Evolutionary conservation across 2,113 vertebrate species (phyloP).

Genomic region (Pelecanoides urinatrix): DNA sequence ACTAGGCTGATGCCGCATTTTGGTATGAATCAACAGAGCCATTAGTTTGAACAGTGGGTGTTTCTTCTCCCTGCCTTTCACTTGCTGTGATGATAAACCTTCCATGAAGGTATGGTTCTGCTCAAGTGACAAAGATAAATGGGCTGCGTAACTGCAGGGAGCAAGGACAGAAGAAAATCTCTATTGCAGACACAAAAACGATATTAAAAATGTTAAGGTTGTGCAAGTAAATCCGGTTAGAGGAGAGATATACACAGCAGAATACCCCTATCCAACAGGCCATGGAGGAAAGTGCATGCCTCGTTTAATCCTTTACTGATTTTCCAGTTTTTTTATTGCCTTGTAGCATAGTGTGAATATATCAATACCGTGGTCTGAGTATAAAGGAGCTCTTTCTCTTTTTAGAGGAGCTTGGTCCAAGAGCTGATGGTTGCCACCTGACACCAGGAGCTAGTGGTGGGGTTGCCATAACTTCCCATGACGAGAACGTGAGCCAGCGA

Average conservation of each 20-base stretch:
- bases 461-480: not conserved
- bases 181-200: not conserved
- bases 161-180: slow-evolving; percentile 44
- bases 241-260: not conserved
- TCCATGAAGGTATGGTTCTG: not conserved
- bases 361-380: not conserved
- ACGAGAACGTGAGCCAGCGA: not conserved
- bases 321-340: not conserved
- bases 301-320: not conserved
- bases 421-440: not conserved
- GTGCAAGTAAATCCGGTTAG: not conserved
- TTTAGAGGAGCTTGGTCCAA: not conserved
- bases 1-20: not conserved
- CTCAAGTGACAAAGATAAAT: slow-evolving; percentile 55
- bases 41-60: not conserved
- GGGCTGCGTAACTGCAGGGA: not conserved
- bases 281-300: not conserved
- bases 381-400: not conserved
- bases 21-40: slow-evolving; percentile 1
- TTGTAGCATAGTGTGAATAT: not conserved
- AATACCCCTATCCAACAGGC: not conserved
- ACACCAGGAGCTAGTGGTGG: not conserved
- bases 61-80: slow-evolving; percentile 26
- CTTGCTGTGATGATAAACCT: slow-evolving; percentile 40
- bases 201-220: slow-evolving; percentile 32